Percentiles rank a stretch among this genome's conserved stretches.
Evolutionary conservation across 2,888 invertebrate genomes (phyloP).

Genomic region (Baronia brevicornis): DNA sequence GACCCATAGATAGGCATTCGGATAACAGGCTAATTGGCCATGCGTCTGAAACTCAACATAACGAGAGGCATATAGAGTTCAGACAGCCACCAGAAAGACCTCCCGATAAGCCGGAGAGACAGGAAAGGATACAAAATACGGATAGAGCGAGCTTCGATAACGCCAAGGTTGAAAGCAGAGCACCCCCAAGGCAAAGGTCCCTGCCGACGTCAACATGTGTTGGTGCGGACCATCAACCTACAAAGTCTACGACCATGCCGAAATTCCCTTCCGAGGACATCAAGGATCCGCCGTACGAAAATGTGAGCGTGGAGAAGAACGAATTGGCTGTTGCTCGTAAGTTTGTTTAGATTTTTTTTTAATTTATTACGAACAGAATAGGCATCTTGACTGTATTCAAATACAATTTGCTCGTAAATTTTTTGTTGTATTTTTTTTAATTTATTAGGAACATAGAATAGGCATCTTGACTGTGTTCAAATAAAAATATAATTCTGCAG

Average conservation of each 20-base stretch:
- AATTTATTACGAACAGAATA: too few relatives aligned
- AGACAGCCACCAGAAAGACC: constrained; percentile 45
- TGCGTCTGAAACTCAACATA: too few relatives aligned
- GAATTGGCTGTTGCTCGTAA: constrained; percentile 56
- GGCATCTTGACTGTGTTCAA: too few relatives aligned
- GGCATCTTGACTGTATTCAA: too few relatives aligned
- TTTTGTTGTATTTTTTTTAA: too few relatives aligned
- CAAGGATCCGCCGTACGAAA: constrained; percentile 63
- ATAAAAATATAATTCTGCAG: too few relatives aligned
- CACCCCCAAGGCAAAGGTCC: constrained; percentile 60
- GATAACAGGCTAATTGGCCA: too few relatives aligned
- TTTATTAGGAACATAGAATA: too few relatives aligned
- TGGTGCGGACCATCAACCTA: constrained; percentile 52
- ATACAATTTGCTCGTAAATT: too few relatives aligned
- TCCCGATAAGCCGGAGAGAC: constrained; percentile 34
- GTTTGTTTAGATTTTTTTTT: constrained; percentile 25
- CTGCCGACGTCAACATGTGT: constrained; percentile 52
- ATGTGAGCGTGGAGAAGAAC: constrained; percentile 54
- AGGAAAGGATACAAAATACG: constrained; percentile 17
- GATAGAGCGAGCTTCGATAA: constrained; percentile 34
- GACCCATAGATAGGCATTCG: constrained; percentile 19
- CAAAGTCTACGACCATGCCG: constrained; percentile 76
- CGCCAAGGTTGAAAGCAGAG: constrained; percentile 40
- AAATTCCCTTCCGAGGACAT: constrained; percentile 69
- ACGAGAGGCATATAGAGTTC: constrained; percentile 32